These are phyloP conservation scores for Aquatica leii DNA, from an alignment of 2,888 invertebrate genomes.

Conservation along the genomic window DNA sequence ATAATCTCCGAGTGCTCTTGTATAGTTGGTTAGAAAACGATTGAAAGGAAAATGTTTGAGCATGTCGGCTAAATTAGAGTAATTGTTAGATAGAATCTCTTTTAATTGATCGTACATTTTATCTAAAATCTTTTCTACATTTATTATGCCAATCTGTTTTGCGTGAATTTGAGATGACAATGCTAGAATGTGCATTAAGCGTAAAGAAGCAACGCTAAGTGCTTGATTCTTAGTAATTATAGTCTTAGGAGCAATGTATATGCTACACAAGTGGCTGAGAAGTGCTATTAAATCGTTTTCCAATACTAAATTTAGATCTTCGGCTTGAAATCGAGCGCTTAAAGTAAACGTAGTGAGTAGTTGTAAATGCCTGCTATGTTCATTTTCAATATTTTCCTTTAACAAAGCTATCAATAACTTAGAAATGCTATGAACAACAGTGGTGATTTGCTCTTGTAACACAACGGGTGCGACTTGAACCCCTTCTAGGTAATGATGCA, in stretches of 20 bases:
- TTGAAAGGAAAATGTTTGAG: conserved; percentile 21
- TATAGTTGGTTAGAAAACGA: conserved; percentile 42
- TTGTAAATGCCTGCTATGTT: conserved; percentile 59
- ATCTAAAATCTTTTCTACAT: conserved; percentile 64
- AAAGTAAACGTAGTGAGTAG: conserved; percentile 65
- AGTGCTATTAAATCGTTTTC: conserved; percentile 64
- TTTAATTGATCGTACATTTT: conserved; percentile 63
- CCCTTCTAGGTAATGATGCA: conserved; percentile 67
- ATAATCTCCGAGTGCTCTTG: conserved; percentile 64
- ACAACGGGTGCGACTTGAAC: conserved; percentile 63
- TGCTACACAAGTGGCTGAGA: conserved; percentile 53
- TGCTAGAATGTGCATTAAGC: conserved; percentile 66
- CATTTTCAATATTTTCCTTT: conserved; percentile 49
- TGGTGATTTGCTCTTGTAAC: conserved; percentile 63
- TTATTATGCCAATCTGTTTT: conserved; percentile 60
- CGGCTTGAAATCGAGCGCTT: conserved; percentile 65
- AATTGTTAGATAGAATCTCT: conserved; percentile 42
- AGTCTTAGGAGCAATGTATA: conserved; percentile 43
- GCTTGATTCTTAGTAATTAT: conserved; percentile 52
- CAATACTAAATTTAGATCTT: conserved; percentile 66
- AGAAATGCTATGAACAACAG: conserved; percentile 65
- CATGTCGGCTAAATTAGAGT: conserved; percentile 19
- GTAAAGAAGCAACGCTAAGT: conserved; percentile 62
- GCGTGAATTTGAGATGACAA: conserved; percentile 65
- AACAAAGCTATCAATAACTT: conserved; percentile 63